Percentiles rank a stretch among this genome's conserved stretches.
These are phyloP conservation scores for Drosophila neutralis DNA, from an alignment of 2,888 invertebrate species.

Conservation along the genomic window DNA sequence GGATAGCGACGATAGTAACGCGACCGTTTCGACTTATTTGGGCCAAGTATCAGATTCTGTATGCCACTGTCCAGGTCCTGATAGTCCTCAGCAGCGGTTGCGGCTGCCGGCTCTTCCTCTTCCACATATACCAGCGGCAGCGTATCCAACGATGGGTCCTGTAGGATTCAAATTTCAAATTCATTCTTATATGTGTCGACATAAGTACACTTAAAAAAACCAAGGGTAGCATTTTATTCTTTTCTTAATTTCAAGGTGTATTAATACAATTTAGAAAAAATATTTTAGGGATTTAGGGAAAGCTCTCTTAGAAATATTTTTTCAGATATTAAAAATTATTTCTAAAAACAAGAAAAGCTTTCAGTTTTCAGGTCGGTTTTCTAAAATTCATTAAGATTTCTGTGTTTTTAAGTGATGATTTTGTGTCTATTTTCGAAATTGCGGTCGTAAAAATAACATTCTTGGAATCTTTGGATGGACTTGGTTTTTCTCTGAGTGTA, in stretches of 20 bases:
- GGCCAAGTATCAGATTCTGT: slow-evolving; percentile 47
- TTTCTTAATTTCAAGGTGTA: too few relatives aligned
- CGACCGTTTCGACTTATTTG: slow-evolving; percentile 85
- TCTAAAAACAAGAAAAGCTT: background rate
- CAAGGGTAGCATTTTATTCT: background rate
- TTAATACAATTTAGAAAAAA: background rate
- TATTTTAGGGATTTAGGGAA: background rate
- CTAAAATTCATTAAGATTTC: background rate
- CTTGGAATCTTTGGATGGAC: background rate
- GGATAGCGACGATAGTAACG: slow-evolving; percentile 88
- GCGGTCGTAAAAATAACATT: background rate
- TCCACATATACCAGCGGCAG: slow-evolving; percentile 84
- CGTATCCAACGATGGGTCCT: slow-evolving; percentile 83
- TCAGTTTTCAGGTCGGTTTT: background rate
- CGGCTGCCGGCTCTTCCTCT: slow-evolving; percentile 64
- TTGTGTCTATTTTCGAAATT: background rate
- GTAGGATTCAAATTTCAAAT: background rate
- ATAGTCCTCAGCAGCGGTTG: slow-evolving; percentile 47
- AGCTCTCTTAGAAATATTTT: background rate
- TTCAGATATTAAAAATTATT: background rate
- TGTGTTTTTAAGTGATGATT: background rate
- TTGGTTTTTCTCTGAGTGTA: background rate
- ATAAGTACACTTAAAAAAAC: background rate
- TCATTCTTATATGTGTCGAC: background rate
- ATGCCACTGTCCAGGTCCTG: slow-evolving; percentile 52